Percentiles rank a stretch among this genome's conserved stretches.
Conservation (phyloP, 1,140 invertebrate species). For the Macrocentrus cingulum region DNA sequence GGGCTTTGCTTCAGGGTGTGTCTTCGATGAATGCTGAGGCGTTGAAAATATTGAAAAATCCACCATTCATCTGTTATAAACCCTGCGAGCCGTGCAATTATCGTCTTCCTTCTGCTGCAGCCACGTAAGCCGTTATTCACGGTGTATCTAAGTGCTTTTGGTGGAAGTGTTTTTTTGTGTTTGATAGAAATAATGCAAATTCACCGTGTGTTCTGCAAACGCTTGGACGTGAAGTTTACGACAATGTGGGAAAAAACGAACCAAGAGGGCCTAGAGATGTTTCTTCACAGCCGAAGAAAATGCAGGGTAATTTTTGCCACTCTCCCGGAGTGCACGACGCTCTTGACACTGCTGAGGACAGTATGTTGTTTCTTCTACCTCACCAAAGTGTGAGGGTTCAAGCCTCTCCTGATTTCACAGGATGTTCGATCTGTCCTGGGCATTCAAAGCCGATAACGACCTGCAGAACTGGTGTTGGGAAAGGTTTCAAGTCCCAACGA, state of each 20-base stretch:
- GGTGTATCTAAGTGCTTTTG: no score
- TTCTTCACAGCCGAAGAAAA: conserved; percentile 1
- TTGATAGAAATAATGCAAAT: no score
- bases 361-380: conserved; percentile 36
- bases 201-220: no score
- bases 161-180: no score
- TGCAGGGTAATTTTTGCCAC: conserved; percentile 23
- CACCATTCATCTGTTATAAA: conserved; percentile 40
- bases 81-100: conserved; percentile 34
- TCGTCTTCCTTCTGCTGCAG: conserved; percentile 24
- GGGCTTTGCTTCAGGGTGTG: conserved; percentile 49
- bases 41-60: conserved; percentile 43
- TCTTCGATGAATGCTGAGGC: conserved; percentile 50
- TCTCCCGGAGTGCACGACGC: conserved; percentile 9
- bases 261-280: neutral
- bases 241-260: no score
- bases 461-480: neutral
- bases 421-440: conserved; percentile 1
- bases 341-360: conserved; percentile 23
- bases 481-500: neutral
- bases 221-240: no score
- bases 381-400: conserved; percentile 24
- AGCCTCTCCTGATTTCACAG: neutral
- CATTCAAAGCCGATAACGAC: neutral
- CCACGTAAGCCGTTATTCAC: conserved; percentile 26